phyloP scores from a whole-genome alignment of 2,888 invertebrate species.

The Polyommatus icarus region DNA sequence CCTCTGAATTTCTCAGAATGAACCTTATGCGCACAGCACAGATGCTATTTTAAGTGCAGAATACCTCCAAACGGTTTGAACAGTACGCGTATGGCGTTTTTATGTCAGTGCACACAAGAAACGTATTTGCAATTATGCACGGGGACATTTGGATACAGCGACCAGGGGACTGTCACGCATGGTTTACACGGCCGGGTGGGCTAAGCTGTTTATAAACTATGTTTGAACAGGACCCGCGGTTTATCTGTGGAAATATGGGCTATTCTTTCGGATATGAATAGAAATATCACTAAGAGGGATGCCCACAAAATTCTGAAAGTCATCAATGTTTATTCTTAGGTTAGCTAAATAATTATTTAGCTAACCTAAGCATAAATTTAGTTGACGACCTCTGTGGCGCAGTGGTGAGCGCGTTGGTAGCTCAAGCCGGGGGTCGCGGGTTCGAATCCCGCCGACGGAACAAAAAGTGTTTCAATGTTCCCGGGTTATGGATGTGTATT shows the following conservation, averaged over 20 bases:
- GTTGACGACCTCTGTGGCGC: too few relatives aligned
- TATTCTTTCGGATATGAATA: not conserved
- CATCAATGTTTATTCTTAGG: too few relatives aligned
- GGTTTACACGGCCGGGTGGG: constrained; percentile 8
- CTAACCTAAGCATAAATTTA: too few relatives aligned
- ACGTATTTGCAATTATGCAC: constrained; percentile 28
- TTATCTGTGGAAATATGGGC: not conserved
- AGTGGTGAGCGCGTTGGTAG: too few relatives aligned
- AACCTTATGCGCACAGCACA: not conserved
- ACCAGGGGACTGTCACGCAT: constrained; percentile 27
- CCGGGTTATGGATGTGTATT: too few relatives aligned
- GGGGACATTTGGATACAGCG: constrained; percentile 16
- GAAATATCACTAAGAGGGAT: not conserved
- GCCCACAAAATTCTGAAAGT: not conserved
- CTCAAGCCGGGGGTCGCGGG: too few relatives aligned
- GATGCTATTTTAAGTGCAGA: not conserved
- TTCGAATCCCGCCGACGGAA: too few relatives aligned
- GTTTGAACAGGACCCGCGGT: constrained; percentile 12
- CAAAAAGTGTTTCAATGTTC: too few relatives aligned
- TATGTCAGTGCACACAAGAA: constrained; percentile 30
- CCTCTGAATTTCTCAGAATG: not conserved
- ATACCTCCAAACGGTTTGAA: not conserved
- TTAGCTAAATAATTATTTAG: too few relatives aligned
- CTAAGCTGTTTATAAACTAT: constrained; percentile 18
- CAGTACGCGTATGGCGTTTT: constrained; percentile 20